Evolutionary conservation across 2,113 vertebrate genomes (phyloP), one percentile per base, ranked within the genome.

Genomic region (Fulica atra): DNA sequence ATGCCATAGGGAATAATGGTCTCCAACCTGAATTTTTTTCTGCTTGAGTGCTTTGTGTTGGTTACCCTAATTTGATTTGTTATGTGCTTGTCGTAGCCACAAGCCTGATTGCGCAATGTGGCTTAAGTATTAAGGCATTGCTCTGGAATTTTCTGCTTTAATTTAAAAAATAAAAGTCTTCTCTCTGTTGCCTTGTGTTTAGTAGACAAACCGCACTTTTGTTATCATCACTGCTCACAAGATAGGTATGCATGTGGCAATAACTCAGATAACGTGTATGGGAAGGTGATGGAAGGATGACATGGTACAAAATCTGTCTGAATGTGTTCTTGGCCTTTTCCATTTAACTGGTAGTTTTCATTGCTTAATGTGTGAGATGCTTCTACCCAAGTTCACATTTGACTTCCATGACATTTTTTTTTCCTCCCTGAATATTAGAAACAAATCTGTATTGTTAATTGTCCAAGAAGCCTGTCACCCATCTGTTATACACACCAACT

Each of bases 131-230:
- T 38, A 54, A 54, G n/a, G 40, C 59, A 70, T 20, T 4, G 25
- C 12, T 33, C 74, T 71, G 66, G 38, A 33, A 86, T 89, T 85
- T 93, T 92, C 81, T 89, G 63, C 60, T 88, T 93, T 89, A 61
- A 50, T 80, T 86, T 74, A 33, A 76, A 65, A 83, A 25, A 6
- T 18, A 21, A 23, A 8, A 13, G 93, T 44, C 3, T 71, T 77
- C 94, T 66, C 46, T 83, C 59, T 86, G 8, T 33, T 40, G 61
- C 33, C 4, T 72, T 64, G 23, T 57, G 44, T 66, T 87, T 42
- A 21, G 54, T 16, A 46, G 74, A 46, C 82, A 77, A 92, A 80
- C 48, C 80, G 54, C 50, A 10, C 15, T 63, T 44, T 70, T 4
- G 5, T 26, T 42, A 66, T 8, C 72, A 74, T 3, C 8, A 14